phyloP scores from a whole-genome alignment of 2,888 invertebrate species.

The Drosophila paramelanica region DNA sequence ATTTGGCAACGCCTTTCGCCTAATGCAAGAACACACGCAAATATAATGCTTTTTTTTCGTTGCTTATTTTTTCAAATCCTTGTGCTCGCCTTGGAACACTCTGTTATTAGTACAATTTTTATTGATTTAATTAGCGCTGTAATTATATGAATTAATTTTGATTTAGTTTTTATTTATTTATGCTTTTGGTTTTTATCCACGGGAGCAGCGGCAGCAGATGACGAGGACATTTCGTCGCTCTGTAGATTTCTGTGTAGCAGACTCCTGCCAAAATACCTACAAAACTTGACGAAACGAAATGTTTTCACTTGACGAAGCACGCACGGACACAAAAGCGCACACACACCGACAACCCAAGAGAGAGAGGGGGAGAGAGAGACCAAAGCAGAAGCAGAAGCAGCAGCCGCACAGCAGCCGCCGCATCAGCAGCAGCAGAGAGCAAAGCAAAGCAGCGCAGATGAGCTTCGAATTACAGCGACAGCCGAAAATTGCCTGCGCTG shows the following conservation, averaged over 20 bases:
- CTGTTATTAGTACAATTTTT: conserved; percentile 4
- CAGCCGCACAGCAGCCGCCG: conserved; percentile 25
- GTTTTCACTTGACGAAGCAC: conserved; percentile 73
- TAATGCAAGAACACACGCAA: conserved; percentile 33
- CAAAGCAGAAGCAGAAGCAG: conserved; percentile 20
- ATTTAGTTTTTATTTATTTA: conserved; percentile 12
- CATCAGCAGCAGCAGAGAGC: conserved; percentile 34
- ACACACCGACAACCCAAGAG: not conserved
- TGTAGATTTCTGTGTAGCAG: conserved; percentile 55
- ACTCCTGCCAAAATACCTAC: conserved; percentile 73
- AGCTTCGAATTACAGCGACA: conserved; percentile 76
- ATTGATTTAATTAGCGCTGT: conserved; percentile 9
- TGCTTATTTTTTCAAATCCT: conserved; percentile 44
- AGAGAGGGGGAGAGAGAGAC: conserved; percentile 9
- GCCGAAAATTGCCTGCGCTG: conserved; percentile 66
- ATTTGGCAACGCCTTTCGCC: conserved; percentile 73
- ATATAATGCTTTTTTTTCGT: conserved; percentile 29
- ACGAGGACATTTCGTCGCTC: conserved; percentile 57
- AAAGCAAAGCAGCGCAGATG: conserved; percentile 58
- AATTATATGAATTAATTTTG: conserved; percentile 1
- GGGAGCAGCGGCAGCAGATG: conserved; percentile 56
- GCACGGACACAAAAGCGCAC: conserved; percentile 30
- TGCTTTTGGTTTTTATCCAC: conserved; percentile 41
- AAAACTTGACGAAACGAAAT: conserved; percentile 76
- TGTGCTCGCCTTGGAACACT: conserved; percentile 34